Conservation (phyloP, 2,888 invertebrate species). For the Euzetes globulus region DNA sequence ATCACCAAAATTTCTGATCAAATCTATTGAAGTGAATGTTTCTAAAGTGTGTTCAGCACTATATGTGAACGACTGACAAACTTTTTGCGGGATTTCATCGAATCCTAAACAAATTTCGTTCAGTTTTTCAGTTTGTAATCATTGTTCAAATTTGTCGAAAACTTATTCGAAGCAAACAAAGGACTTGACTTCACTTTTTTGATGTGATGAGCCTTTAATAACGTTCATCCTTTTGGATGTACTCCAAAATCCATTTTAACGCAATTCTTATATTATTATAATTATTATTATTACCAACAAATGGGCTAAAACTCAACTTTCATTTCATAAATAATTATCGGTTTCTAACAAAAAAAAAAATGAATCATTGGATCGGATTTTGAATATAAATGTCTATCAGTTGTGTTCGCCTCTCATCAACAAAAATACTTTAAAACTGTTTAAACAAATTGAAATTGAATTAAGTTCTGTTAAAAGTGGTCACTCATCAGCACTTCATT, state of each 20-base stretch:
- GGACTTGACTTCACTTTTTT: constrained; percentile 20
- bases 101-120: background rate
- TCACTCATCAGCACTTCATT: constrained; percentile 22
- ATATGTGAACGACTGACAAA: constrained; percentile 16
- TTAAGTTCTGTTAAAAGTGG: background rate
- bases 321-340: constrained; percentile 22
- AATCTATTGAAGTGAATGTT: constrained; percentile 20
- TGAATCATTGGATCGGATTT: background rate
- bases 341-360: background rate
- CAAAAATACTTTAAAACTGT: background rate
- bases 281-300: background rate
- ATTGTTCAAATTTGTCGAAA: background rate
- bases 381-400: background rate
- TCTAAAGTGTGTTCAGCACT: constrained; percentile 8
- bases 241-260: constrained; percentile 9
- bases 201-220: constrained; percentile 23
- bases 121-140: background rate
- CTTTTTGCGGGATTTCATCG: constrained; percentile 13
- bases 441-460: background rate
- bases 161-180: background rate
- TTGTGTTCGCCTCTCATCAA: constrained; percentile 16
- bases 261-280: constrained; percentile 13
- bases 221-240: constrained; percentile 21
- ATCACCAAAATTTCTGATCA: background rate
- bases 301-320: constrained; percentile 18